A percentile compares a stretch with the other conserved stretches of the same genome.
Conservation (phyloP, 2,797 vertebrate species). For the Gymnothorax javanicus region DNA sequence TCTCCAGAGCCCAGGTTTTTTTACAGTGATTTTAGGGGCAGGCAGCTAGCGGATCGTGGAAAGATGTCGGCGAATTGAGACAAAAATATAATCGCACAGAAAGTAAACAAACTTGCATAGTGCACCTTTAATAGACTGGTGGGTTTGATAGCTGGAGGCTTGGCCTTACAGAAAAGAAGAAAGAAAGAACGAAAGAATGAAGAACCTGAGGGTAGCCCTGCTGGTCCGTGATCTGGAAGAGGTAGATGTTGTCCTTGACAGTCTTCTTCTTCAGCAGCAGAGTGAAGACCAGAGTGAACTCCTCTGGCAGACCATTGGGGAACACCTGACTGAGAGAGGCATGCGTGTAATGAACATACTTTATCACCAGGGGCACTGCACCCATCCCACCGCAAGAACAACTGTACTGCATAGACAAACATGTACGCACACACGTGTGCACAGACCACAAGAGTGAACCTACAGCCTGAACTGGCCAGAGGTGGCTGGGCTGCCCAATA, state of each 20-base stretch:
- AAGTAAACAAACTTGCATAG: too few species aligned
- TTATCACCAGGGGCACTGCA: neutral
- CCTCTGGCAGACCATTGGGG: conserved; percentile 81
- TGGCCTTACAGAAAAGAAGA: neutral
- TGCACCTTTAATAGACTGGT: too few species aligned
- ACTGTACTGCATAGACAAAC: conserved; percentile 13
- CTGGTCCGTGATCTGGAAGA: conserved; percentile 89
- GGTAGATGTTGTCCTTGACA: conserved; percentile 82
- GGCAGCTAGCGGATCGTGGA: too few species aligned
- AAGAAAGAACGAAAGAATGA: neutral
- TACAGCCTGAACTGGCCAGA: neutral
- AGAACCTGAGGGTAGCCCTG: conserved; percentile 91
- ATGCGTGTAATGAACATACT: neutral
- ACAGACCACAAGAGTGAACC: neutral
- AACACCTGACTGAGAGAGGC: conserved; percentile 80
- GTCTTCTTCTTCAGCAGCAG: conserved; percentile 86
- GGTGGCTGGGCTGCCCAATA: too few species aligned
- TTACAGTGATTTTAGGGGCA: too few species aligned
- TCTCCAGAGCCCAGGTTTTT: too few species aligned
- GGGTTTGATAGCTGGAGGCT: too few species aligned
- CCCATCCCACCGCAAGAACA: neutral
- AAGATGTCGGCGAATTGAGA: too few species aligned
- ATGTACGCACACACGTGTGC: neutral
- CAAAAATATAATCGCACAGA: too few species aligned
- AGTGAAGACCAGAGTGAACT: conserved; percentile 89